Evolutionary conservation across 1,140 invertebrate species (phyloP).

Genomic region (Bombus waltoni): DNA sequence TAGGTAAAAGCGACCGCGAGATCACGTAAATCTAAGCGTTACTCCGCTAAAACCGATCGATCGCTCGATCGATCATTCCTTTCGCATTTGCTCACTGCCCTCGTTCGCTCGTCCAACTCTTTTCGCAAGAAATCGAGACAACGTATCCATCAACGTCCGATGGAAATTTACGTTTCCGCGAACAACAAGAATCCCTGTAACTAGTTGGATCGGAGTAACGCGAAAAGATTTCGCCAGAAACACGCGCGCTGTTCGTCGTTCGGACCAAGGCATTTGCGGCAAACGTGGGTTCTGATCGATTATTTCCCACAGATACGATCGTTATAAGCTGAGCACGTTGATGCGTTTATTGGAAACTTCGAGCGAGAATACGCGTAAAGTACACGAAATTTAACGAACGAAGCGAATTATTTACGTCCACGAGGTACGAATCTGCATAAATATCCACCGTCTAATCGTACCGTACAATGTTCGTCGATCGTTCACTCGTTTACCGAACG

Average conservation of each 20-base stretch:
- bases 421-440: background rate
- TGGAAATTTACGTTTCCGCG: background rate
- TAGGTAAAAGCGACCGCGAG: background rate
- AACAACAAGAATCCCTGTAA: background rate
- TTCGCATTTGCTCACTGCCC: background rate
- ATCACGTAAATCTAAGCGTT: background rate
- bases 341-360: background rate
- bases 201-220: background rate
- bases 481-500: conserved; percentile 2
- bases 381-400: no score
- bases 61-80: background rate
- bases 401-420: background rate
- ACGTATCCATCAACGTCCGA: background rate
- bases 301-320: background rate
- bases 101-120: background rate
- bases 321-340: background rate
- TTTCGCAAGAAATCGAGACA: background rate
- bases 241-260: background rate
- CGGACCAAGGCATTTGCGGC: background rate
- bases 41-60: background rate
- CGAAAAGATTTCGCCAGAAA: background rate
- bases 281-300: background rate
- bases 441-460: background rate
- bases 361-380: background rate
- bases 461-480: background rate